Evolutionary conservation across 1,140 invertebrate genomes (phyloP), one percentile per base, ranked within the genome.

Genomic region (Rhyzopertha dominica): DNA sequence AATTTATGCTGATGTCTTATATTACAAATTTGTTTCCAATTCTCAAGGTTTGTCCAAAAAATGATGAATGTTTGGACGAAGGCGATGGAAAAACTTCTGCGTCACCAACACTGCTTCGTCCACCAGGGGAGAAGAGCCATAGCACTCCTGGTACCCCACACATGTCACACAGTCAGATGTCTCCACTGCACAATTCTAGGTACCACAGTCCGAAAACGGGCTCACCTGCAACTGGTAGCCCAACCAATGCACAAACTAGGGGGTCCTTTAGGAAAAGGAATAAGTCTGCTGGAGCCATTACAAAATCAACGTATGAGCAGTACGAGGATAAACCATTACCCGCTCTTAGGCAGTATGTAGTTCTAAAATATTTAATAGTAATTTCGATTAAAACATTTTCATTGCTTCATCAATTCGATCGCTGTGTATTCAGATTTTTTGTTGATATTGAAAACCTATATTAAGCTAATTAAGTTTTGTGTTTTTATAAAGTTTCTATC

Each of bases 281-380:
- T 36, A 85, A 85, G 66, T 85, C 83, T 17, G 82, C 82, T 1
- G 79, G 79, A 10, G 77, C 79, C 12, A 63, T 71, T 16, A 69
- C 77, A 1, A 77, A 82, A 42, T 85, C 80, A n/a, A 87, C 82
- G 5, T 89, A 86, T 58, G 86, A 88, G 65, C 84, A 86, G 26
- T 90, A 91, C 60, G 90, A 92, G 61, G 88, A 93, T 58, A 73
- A 87, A 45, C 76, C 85, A 0, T 75, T 92, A 49, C 89, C 89
- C 18, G 84, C 87, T 16, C 66, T 89, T 5, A 80, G 85, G 65
- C 85, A 87, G 85, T 88, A 72, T 77, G 77, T 75, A n/a, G n/a
- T n/a, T n/a, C n/a, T n/a, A n/a, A n/a, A n/a, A 46, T 4, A 30
- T 28, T 22, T 51, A 24, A 9, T n/a, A n/a, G n/a, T n/a, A n/a